Base-by-base conservation (phyloP, 2,888 invertebrate species). In the Andrena dorsata region DNA sequence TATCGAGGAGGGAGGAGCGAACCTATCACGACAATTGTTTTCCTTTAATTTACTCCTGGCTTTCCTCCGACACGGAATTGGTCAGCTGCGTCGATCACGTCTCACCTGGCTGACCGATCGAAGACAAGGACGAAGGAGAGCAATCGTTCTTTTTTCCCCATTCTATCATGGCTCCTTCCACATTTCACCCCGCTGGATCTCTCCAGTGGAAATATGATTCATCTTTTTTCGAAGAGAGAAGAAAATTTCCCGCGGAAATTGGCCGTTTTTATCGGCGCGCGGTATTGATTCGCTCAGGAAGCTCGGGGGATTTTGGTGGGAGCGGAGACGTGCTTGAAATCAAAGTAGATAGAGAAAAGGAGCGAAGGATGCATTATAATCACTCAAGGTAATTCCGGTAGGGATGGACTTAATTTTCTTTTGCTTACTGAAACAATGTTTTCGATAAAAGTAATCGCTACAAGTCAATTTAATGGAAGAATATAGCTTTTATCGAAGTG, bases 11-110 rank as follows among this genome's bases (percentile, higher is more conserved):
- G 66, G 41, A 30, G 70, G 47, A 23, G 56, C 53, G 35, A 80
- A 69, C 35, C 65, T 32, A 80, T 51, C 70, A 70, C 71, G 84
- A 86, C 85, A 83, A 88, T 88, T 88, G 88, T 88, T 88, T 88
- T 88, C 78, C 88, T 88, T 88, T 88, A 88, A 88, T 88, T 87
- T 88, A 88, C 76, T 76, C 64, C 51, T 64, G 23, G 65, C 30
- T 83, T 32, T 41, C 47, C 32, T 53, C 75, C 53, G 47, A 61
- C 71, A 64, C 71, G 71, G 64, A 75, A 83, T 82, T 82, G 88
- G 82, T 80, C 80, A 72, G 61, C 76, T 65, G 83, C 82, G 88
- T 88, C 77, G 85, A 83, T 88, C 87, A 83, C 82, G 86, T 88
- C 60, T 76, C 79, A 56, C 76, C 64, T 47, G 78, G 72, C 70